Evolutionary conservation across 2,797 vertebrate species (phyloP).

Genomic region (Distichodus sexfasciatus): DNA sequence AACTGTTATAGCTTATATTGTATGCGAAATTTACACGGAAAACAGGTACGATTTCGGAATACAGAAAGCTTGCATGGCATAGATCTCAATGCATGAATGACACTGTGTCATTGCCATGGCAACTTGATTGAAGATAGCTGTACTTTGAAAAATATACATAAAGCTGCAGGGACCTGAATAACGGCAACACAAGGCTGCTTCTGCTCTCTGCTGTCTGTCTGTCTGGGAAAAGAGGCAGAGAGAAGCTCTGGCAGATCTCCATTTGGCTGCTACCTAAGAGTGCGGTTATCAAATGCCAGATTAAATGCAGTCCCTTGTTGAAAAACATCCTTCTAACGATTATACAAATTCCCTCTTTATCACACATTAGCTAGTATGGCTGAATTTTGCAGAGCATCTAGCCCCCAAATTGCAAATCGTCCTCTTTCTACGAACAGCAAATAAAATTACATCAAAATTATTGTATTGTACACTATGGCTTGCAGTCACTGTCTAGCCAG

Average conservation of each 20-base stretch:
- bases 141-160: constrained; percentile 25
- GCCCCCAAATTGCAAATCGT: background rate
- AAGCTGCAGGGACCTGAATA: constrained; percentile 8
- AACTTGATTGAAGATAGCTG: constrained; percentile 30
- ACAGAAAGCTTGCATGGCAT: constrained; percentile 3
- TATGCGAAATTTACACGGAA: too few species aligned
- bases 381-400: constrained; percentile 17
- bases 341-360: constrained; percentile 30
- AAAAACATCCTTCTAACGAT: constrained; percentile 40
- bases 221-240: background rate
- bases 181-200: constrained; percentile 17
- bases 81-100: constrained; percentile 13
- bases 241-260: constrained; percentile 36
- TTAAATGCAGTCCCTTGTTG: constrained; percentile 29
- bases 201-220: constrained; percentile 20
- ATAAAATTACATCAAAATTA: background rate
- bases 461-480: background rate
- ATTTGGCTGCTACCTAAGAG: constrained; percentile 39
- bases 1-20: too few species aligned
- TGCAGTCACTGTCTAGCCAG: background rate
- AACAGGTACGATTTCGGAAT: background rate
- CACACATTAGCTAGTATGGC: constrained; percentile 32
- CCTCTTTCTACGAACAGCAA: background rate
- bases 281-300: constrained; percentile 26
- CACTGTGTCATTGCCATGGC: constrained; percentile 44